phyloP scores from a whole-genome alignment of 2,888 invertebrate species.

The Luffia ferchaultella region DNA sequence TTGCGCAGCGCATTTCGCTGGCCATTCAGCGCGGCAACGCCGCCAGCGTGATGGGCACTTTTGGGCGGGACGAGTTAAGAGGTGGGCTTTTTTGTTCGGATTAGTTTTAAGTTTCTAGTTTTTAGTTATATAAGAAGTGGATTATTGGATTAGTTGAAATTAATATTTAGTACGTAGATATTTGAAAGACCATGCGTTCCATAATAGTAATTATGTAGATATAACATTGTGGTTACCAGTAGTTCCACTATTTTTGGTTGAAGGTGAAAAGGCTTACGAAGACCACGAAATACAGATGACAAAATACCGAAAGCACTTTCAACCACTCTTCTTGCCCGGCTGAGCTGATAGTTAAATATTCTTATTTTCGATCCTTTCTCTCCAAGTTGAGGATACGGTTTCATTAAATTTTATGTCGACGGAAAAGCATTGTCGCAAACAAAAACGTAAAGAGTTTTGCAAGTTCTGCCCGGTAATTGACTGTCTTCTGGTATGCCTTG shows the following conservation, averaged over 20 bases:
- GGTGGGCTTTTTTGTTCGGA: too few species aligned
- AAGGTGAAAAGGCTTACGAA: constrained; percentile 16
- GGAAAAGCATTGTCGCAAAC: constrained; percentile 15
- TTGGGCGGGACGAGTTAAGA: too few species aligned
- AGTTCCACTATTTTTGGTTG: constrained; percentile 9
- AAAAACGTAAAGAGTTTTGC: constrained; percentile 13
- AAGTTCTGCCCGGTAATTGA: too few species aligned
- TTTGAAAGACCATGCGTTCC: too few species aligned
- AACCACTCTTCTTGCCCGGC: constrained; percentile 14
- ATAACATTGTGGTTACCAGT: not conserved
- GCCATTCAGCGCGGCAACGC: too few species aligned
- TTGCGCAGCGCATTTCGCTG: too few species aligned
- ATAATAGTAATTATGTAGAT: not conserved
- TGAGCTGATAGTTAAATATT: constrained; percentile 16
- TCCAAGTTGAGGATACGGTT: constrained; percentile 12
- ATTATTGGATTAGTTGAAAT: too few species aligned
- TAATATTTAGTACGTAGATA: too few species aligned
- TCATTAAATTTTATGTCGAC: constrained; percentile 14
- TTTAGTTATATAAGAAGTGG: too few species aligned
- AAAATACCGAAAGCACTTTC: constrained; percentile 16
- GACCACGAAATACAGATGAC: constrained; percentile 13
- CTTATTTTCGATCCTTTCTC: constrained; percentile 10
- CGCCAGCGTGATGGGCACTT: too few species aligned
- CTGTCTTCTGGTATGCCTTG: too few species aligned
- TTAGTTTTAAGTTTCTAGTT: too few species aligned